phyloP scores from a whole-genome alignment of 2,888 invertebrate species.

The Trissoscelio sp. region DNA sequence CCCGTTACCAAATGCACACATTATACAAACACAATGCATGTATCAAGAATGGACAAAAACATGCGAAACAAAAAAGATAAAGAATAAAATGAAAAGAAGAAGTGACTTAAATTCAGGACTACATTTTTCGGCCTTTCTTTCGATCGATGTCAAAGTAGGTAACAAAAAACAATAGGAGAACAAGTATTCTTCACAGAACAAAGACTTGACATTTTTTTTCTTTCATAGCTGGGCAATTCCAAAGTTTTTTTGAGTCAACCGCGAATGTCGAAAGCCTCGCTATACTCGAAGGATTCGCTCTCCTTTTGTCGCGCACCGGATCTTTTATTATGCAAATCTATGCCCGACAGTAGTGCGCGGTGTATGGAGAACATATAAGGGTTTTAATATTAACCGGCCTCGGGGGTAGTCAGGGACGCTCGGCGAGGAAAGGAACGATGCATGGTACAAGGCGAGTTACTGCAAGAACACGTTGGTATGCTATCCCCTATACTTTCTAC shows the following conservation, averaged over 20 bases:
- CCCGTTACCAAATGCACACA: too few relatives aligned
- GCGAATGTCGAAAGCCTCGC: conserved; percentile 58
- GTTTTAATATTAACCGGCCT: conserved; percentile 79
- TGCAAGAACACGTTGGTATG: conserved; percentile 57
- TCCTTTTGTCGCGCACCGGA: conserved; percentile 65
- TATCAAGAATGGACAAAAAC: too few relatives aligned
- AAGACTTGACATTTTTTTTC: conserved; percentile 39
- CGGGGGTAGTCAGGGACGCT: conserved; percentile 64
- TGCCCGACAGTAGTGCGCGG: conserved; percentile 72
- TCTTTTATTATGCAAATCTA: conserved; percentile 79
- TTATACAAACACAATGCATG: too few relatives aligned
- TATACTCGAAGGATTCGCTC: conserved; percentile 65
- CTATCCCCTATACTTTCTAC: conserved; percentile 40
- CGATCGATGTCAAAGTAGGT: conserved; percentile 43
- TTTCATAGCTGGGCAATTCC: conserved; percentile 45
- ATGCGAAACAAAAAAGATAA: too few relatives aligned
- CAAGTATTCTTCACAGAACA: conserved; percentile 54
- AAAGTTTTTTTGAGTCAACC: conserved; percentile 55
- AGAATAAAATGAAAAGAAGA: background rate
- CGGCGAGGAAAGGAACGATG: conserved; percentile 42
- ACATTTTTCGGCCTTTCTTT: conserved; percentile 18
- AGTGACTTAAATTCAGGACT: conserved; percentile 14
- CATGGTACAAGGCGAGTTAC: conserved; percentile 54
- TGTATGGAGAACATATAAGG: conserved; percentile 73
- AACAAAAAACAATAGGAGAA: conserved; percentile 46